Percentiles rank a stretch among this genome's conserved stretches.
Evolutionary conservation across 2,113 vertebrate species (phyloP).

Genomic region (Rhadina sibilatrix): DNA sequence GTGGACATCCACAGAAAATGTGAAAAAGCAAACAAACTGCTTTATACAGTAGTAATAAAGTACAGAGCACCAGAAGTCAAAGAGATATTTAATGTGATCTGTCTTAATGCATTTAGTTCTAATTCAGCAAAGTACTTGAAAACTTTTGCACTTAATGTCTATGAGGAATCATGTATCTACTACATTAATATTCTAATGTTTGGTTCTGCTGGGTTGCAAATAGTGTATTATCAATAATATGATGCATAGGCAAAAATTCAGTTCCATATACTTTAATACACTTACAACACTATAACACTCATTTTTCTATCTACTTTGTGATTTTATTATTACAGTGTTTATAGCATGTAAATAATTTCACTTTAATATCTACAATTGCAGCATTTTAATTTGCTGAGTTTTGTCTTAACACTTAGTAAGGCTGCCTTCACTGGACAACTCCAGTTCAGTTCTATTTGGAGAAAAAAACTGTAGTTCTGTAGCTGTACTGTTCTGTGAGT

Average conservation of each 20-base stretch:
- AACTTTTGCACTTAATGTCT: not conserved
- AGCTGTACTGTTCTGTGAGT: not conserved
- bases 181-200: not conserved
- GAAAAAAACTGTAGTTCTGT: not conserved
- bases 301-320: not conserved
- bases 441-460: not conserved
- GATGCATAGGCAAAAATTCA: not conserved
- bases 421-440: not conserved
- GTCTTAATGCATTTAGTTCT: not conserved
- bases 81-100: not conserved
- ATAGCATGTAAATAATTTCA: not conserved
- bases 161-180: not conserved
- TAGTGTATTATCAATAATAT: not conserved
- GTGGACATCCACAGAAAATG: not conserved
- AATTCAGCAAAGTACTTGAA: not conserved
- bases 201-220: not conserved
- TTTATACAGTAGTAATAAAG: not conserved
- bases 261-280: not conserved
- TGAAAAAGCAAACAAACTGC: not conserved
- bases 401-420: not conserved
- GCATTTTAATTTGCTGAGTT: not conserved
- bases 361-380: not conserved
- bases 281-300: fast-evolving
- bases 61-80: not conserved
- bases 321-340: not conserved